Percentiles rank a stretch among this genome's conserved stretches.
Conservation (phyloP, 2,797 vertebrate genomes). For the Pseudotriccus pelzelni region DNA sequence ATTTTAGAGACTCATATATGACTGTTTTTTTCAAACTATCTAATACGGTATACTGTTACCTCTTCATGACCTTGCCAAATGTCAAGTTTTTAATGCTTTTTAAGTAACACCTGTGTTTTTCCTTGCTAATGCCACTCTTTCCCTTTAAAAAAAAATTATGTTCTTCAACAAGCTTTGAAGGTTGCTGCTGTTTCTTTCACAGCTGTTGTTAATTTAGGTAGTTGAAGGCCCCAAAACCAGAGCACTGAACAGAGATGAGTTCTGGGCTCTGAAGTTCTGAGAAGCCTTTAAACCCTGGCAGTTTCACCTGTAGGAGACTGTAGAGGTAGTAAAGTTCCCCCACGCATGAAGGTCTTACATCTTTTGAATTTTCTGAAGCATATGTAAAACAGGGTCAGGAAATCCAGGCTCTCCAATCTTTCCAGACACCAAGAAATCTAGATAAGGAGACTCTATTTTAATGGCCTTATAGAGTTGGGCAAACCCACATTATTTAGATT, state of each 20-base stretch:
- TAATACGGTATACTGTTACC: not conserved
- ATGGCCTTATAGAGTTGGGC: not conserved
- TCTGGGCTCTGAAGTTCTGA: not conserved
- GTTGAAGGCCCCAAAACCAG: not conserved
- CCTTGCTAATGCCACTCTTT: not conserved
- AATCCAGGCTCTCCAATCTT: not conserved
- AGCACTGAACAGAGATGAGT: not conserved
- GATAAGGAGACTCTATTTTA: not conserved
- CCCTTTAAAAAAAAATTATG: rapidly evolving
- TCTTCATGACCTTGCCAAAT: not conserved
- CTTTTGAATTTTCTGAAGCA: not conserved
- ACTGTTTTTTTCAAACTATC: not conserved
- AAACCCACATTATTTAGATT: not conserved
- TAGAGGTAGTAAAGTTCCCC: not conserved
- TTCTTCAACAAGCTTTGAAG: not conserved
- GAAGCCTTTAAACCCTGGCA: not conserved
- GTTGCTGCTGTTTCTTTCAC: not conserved
- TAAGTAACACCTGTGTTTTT: not conserved
- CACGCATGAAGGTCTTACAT: not conserved
- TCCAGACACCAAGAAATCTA: not conserved
- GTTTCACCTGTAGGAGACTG: not conserved
- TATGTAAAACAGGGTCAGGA: not conserved
- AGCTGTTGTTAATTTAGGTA: not conserved
- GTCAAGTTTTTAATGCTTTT: not conserved
- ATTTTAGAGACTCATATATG: not conserved